Evolutionary conservation across 2,113 vertebrate species (phyloP).

Genomic region (Scomber japonicus): DNA sequence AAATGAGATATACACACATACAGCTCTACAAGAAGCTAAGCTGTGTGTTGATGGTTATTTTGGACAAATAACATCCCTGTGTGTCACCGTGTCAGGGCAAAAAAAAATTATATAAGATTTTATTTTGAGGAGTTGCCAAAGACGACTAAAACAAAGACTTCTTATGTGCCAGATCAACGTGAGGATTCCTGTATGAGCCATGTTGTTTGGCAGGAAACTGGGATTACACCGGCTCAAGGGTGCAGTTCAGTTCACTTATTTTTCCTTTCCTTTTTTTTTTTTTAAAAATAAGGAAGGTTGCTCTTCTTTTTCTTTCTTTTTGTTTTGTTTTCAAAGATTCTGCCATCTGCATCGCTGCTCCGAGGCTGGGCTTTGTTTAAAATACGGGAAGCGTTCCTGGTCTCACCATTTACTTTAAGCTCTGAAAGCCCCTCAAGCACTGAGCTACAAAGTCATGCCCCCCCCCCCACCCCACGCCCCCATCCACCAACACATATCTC

Average conservation of each 20-base stretch:
- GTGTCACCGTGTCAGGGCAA: neutral
- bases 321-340: constrained; percentile 52
- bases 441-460: constrained; percentile 26
- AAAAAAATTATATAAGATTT: neutral
- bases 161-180: constrained; percentile 17
- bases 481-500: constrained; percentile 12
- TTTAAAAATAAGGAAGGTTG: constrained; percentile 41
- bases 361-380: constrained; percentile 63
- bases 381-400: constrained; percentile 46
- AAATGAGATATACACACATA: too few species aligned
- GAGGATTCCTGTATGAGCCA: constrained; percentile 55
- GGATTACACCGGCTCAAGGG: constrained; percentile 51
- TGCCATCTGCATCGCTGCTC: constrained; percentile 51
- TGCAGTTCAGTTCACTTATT: constrained; percentile 50
- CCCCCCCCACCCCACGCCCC: constrained; percentile 1
- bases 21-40: neutral
- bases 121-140: constrained; percentile 20
- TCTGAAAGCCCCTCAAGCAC: constrained; percentile 45
- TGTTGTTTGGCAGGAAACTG: constrained; percentile 70
- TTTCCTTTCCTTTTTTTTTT: constrained; percentile 19
- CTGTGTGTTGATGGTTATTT: neutral
- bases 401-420: constrained; percentile 35
- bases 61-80: neutral
- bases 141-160: neutral
- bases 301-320: constrained; percentile 12